Evolutionary conservation across 2,113 vertebrate genomes (phyloP), one percentile per base, ranked within the genome.

Genomic region (Saccopteryx leptura): DNA sequence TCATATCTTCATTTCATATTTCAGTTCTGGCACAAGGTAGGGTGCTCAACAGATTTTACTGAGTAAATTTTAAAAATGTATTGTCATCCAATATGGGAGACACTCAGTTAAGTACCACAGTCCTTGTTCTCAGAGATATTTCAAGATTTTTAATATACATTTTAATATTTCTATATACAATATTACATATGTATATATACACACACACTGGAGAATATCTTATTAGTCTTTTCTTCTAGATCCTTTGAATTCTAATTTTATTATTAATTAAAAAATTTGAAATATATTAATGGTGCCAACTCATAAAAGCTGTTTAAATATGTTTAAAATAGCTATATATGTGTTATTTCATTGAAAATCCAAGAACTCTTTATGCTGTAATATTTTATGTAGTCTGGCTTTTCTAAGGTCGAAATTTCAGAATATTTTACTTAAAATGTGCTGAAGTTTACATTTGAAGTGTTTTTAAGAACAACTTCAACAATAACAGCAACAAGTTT

Each of bases 241-340:
- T 75, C 69, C 13, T 78, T 79, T 83, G 4, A 65, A 31, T 82
- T 90, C 56, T 90, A 65, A 69, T 58, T 90, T 87, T 24, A 79
- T 89, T 82, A 48, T 63, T 84, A 10, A 80, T 84, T 84, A 81
- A 50, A 54, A 95, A 95, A 91, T 58, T 88, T 52, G 75, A 39
- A 93, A 39, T 85, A 93, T 4, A 56, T 76, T 54, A 72, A 69
- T 63, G 24, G 8, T 79, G 19, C 15, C 68, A 75, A 61, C 1
- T 76, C 39, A 54, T 63, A 90, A 89, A 81, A 60, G 28, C 71
- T 96, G 39, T 39, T 39, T 39, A 39, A 39, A 39, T 54, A 24
- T 68, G 46, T 91, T 76, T 81, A 76, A 46, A 79, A 78, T 46
- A 81, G 28, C 24, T 48, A 48, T 52, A 46, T 39, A 9, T n/a